Evolutionary conservation across 2,888 invertebrate species (phyloP), one percentile per base, ranked within the genome.

Genomic region (Smittia aterrima): DNA sequence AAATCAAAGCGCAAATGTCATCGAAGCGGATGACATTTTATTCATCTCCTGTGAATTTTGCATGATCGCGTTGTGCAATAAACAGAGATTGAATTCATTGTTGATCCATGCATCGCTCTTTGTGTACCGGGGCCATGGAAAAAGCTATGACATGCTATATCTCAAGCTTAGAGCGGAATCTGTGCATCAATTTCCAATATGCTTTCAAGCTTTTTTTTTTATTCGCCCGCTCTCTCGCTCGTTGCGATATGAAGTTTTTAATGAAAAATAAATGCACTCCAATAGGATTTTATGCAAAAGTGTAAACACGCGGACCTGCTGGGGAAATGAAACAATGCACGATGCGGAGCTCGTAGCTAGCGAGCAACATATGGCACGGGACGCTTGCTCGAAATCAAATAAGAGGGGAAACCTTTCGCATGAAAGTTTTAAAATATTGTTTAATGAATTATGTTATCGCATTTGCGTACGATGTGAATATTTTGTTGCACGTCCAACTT

Each of bases 221-320:
- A n/a, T n/a, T 47, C 47, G 47, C 47, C 11, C 11, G 47, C 32
- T 47, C 47, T 2, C 47, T 47, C 16, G 47, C 47, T 47, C 16
- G 47, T 47, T 47, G 47, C 47, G 16, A 58, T 58, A 58, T 58
- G 58, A 18, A 24, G 2, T 58, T 58, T 71, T 71, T 71, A 71
- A 71, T 71, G 71, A 71, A 71, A 71, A 71, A 71, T 71, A 71
- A 71, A 71, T 71, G 71, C 58, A 71, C 71, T 71, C n/a, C 22
- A 58, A 58, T 22, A 24, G 20, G 58, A 20, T 58, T 58, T 58
- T 58, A 24, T 58, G 58, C 16, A 47, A 47, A 58, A 58, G 22
- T 58, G 58, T 58, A 58, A 58, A 58, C 58, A 58, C n/a, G 58
- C 47, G 47, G 11, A 47, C 2, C 47, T n/a, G 13, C 4, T 47